A percentile compares a stretch with the other conserved stretches of the same genome.
Evolutionary conservation across 2,888 invertebrate species (phyloP).

Genomic region (Zygothrica quintamaculata): DNA sequence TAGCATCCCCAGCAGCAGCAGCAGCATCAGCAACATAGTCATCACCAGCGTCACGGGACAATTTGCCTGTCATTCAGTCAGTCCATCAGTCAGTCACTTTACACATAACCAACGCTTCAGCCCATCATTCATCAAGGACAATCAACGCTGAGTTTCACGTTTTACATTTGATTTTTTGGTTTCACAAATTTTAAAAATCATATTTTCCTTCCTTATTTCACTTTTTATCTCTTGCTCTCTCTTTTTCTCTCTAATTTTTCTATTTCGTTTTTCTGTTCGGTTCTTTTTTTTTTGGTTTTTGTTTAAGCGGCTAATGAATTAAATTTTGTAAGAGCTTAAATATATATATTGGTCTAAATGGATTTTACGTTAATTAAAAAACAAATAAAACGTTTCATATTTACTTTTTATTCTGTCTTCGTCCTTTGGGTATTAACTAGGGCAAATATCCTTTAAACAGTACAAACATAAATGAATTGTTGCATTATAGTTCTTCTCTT

Average conservation of each 20-base stretch:
- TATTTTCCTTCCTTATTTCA: slow-evolving; percentile 9
- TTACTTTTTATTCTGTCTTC: too few species aligned
- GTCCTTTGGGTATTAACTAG: too few species aligned
- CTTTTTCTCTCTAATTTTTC: slow-evolving; percentile 13
- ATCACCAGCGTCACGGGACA: slow-evolving; percentile 1
- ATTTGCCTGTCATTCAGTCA: slow-evolving; percentile 23
- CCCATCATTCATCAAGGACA: slow-evolving; percentile 68
- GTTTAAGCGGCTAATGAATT: too few species aligned
- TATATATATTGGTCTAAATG: too few species aligned
- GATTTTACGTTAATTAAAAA: too few species aligned
- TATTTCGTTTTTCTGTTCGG: slow-evolving; percentile 1
- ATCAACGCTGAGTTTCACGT: slow-evolving; percentile 58
- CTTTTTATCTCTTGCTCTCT: too few species aligned
- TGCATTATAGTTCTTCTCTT: too few species aligned
- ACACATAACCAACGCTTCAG: slow-evolving; percentile 19
- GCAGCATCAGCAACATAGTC: slow-evolving; percentile 16
- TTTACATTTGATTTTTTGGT: slow-evolving; percentile 58
- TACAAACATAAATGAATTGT: too few species aligned
- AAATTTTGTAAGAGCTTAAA: too few species aligned
- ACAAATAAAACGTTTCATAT: too few species aligned
- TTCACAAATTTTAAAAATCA: slow-evolving; percentile 27
- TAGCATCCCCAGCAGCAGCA: not conserved
- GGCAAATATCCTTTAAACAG: too few species aligned
- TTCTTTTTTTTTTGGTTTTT: slow-evolving; percentile 3
- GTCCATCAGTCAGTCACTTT: slow-evolving; percentile 26